phyloP scores from a whole-genome alignment of 2,797 vertebrate species.

The Limnodromus scolopaceus region DNA sequence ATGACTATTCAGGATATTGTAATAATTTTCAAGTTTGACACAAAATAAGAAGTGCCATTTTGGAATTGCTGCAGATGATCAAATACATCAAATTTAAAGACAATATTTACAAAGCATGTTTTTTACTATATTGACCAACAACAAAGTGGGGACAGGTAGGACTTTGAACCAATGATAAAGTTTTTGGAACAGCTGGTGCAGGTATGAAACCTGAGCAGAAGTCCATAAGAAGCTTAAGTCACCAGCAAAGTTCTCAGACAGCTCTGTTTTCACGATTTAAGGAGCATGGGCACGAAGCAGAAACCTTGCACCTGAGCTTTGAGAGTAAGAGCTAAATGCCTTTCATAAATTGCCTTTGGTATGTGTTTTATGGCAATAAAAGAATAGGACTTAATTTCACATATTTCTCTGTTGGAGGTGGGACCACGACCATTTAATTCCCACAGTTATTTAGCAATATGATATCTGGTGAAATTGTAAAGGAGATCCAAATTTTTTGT shows the following conservation, averaged over 20 bases:
- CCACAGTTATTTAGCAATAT: not conserved
- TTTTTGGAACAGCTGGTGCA: not conserved
- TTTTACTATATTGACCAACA: not conserved
- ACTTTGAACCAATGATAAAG: not conserved
- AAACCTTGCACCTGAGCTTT: not conserved
- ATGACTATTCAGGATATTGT: slow-evolving; percentile 44
- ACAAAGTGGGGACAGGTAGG: not conserved
- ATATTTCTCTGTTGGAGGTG: not conserved
- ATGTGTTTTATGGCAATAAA: not conserved
- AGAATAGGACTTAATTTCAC: not conserved
- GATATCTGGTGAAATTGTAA: not conserved
- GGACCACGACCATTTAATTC: not conserved
- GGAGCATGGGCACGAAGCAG: not conserved
- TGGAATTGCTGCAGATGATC: not conserved
- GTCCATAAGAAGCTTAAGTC: not conserved
- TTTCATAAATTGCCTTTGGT: not conserved
- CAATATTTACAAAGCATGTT: not conserved
- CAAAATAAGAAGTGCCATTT: slow-evolving; percentile 33
- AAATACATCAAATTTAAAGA: not conserved
- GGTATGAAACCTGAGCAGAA: not conserved
- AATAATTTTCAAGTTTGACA: slow-evolving; percentile 52
- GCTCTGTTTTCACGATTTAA: not conserved
- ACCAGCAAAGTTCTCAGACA: not conserved
- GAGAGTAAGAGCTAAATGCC: not conserved
- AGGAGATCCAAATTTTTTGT: not conserved